Base-by-base conservation (phyloP, 2,888 invertebrate genomes). In the Bellardia bayeri region DNA sequence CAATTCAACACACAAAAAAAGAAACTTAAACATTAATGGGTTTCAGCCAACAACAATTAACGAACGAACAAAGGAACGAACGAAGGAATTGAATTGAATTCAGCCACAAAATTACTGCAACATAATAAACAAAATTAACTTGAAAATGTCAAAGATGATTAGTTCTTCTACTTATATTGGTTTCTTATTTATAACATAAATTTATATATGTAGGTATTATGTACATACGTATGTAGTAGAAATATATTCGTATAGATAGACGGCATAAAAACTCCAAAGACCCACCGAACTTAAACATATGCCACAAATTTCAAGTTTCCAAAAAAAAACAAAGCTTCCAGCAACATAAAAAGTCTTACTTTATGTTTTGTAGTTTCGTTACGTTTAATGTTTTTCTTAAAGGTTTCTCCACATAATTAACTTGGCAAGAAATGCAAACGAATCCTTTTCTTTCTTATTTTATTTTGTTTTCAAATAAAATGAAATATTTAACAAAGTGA, bases 81-180 rank as follows among this genome's bases (percentile, higher is more conserved):
- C 37, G 6, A 37, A 4, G 37, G 37, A 63, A 56, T 23, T 63
- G 23, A 51, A 66, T 82, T 69, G 68, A 49, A 68, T 49, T 14
- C 61, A 71, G 68, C 61, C 82, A 74, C 76, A 86, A 78, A 82
- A 68, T 82, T 68, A 51, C 74, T 82, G 58, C 51, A 72, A 56
- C 16, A 81, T 81, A 58, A 69, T 69, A 71, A 86, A 86, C 79
- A 69, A 86, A 87, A 87, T 87, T 87, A 82, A 87, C 87, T 85
- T 87, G 82, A 87, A 87, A 87, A 87, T 87, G 85, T 87, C 87
- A 87, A 87, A 85, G 82, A 87, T 87, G 85, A 87, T 87, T 85
- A 82, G 85, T 87, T 84, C 84, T 33, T 87, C 87, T 79, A 78
- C 81, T 81, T 79, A 81, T 81, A 78, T 79, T 80, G 49, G 51